Evolutionary conservation across 2,797 vertebrate genomes (phyloP), one percentile per base, ranked within the genome.

Genomic region (Pseudochirops corinnae): DNA sequence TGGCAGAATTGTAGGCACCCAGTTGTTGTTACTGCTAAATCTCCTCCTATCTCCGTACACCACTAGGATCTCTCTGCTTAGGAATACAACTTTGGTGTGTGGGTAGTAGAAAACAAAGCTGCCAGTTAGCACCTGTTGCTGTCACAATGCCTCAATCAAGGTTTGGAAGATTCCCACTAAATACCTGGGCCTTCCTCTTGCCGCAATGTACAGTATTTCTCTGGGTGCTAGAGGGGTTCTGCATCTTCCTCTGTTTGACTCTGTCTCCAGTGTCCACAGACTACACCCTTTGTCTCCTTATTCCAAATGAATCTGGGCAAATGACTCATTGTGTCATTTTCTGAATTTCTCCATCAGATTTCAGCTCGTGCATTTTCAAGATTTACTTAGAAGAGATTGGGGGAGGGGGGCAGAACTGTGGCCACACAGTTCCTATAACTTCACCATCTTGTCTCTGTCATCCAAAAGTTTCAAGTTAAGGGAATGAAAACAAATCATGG

Each of bases 401-500:
- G 46, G 39, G 39, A 26, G 2, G 39, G 4, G 24, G 24, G 24
- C 9, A 9, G 53, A 55, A 11, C 18, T 26, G 3, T 26, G 24
- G 9, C 9, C 39, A 46, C 16, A 46, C 10, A 87, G 39, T 87
- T 87, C 39, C 9, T 26, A 46, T 2, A 10, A 1, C 39, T 50
- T 39, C 1, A 28, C 2, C 24, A 46, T 87, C 39, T 50, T 87
- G 39, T 13, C 21, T 50, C 21, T 50, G 21, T 3, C 74, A 46
- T 87, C 24, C 74, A 96, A 96, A 95, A 96, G 92, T 95, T 96
- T 96, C 16, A 0, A 52, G 90, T 97, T 98, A 91, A 95, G 97
- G 96, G 92, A 95, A 92, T 97, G 94, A 95, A 96, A 96, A 93
- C 95, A 93, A 96, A 96, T 92, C 96, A 92, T 67, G 97, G 90